Percentiles rank a stretch among this genome's conserved stretches.
Conservation (phyloP, 2,888 invertebrate species). For the Agrochola litura region DNA sequence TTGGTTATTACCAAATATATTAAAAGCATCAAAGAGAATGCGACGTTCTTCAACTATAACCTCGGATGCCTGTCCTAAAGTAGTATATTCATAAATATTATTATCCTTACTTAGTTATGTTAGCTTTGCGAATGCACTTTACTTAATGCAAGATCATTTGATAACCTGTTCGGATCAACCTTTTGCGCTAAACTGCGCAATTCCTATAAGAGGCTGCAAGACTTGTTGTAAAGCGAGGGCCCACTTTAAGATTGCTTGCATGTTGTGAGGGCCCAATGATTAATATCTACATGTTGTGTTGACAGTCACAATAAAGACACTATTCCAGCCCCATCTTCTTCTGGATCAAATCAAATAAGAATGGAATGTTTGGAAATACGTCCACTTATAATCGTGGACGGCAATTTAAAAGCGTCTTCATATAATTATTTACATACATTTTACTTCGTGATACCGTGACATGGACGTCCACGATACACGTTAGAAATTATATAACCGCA, state of each 20-base stretch:
- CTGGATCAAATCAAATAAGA: no score
- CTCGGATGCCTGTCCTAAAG: background rate
- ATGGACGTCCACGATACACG: no score
- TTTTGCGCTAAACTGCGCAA: slow-evolving; percentile 30
- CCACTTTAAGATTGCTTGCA: background rate
- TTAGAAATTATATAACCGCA: no score
- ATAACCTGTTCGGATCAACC: slow-evolving; percentile 49
- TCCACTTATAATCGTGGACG: no score
- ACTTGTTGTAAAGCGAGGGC: slow-evolving; percentile 16
- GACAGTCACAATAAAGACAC: background rate
- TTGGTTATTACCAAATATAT: background rate
- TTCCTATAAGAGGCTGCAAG: slow-evolving; percentile 8
- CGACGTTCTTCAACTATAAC: background rate
- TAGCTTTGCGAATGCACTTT: slow-evolving; percentile 18
- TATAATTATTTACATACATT: no score
- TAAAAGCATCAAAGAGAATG: background rate
- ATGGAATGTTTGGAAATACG: no score
- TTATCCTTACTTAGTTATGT: background rate
- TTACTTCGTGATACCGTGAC: no score
- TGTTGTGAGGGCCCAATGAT: background rate
- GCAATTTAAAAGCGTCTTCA: no score
- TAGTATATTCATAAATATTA: slow-evolving; percentile 2
- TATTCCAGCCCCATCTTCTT: background rate
- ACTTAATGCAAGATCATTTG: slow-evolving; percentile 47
- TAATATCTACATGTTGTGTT: background rate